Conservation (phyloP, 1,140 invertebrate genomes). For the Hylaeus volcanicus region DNA sequence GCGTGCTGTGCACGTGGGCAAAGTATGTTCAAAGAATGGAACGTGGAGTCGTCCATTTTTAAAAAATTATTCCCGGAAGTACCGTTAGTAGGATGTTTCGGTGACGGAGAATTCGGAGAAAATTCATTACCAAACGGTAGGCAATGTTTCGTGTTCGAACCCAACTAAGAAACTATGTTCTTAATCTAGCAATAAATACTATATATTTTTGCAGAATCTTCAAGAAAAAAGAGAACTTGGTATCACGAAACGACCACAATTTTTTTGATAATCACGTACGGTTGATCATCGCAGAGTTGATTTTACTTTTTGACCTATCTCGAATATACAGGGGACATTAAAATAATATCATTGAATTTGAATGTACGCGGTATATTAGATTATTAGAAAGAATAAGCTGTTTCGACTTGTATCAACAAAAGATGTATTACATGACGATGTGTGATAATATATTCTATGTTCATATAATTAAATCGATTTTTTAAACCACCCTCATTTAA, state of each 20-base stretch:
- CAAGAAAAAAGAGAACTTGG: not conserved
- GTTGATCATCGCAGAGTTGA: slow-evolving; percentile 20
- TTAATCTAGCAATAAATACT: not conserved
- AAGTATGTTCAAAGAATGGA: slow-evolving; percentile 70
- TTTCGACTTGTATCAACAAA: slow-evolving; percentile 4
- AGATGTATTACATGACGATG: slow-evolving; percentile 26
- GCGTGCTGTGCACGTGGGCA: slow-evolving; percentile 82
- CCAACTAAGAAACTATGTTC: not conserved
- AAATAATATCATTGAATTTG: slow-evolving; percentile 12
- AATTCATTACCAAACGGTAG: slow-evolving; percentile 67
- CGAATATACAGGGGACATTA: not conserved
- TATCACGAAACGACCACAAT: slow-evolving; percentile 65
- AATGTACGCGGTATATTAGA: not conserved
- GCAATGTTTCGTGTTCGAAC: slow-evolving; percentile 2
- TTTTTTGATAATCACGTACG: slow-evolving; percentile 76
- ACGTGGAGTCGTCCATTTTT: slow-evolving; percentile 83
- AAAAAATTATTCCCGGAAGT: slow-evolving; percentile 82
- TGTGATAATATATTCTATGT: slow-evolving; percentile 54
- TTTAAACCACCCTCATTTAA: not conserved
- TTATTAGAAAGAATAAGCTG: slow-evolving; percentile 2
- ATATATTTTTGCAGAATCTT: slow-evolving; percentile 55
- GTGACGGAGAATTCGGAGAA: slow-evolving; percentile 83
- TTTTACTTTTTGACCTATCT: not conserved
- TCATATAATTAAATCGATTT: slow-evolving; percentile 10
- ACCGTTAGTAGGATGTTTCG: slow-evolving; percentile 83